Conservation (phyloP, 2,888 invertebrate species). For the Tricholauxania praeusta region DNA sequence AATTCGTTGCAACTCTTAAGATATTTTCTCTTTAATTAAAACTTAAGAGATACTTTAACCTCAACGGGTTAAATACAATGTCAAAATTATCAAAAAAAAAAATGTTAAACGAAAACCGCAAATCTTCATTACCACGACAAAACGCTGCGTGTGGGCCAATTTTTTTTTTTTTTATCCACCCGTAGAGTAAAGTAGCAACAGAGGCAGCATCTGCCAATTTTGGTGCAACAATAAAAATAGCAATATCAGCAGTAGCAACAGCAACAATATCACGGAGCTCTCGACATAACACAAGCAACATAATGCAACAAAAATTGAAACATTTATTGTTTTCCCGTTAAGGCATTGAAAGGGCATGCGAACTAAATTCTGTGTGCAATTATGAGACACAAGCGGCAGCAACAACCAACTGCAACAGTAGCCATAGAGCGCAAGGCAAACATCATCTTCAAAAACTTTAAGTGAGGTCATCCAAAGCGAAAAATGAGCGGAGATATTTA, state of each 20-base stretch:
- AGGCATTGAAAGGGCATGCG: constrained; percentile 60
- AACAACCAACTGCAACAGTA: constrained; percentile 57
- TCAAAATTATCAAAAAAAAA: too few species aligned
- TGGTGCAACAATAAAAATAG: constrained; percentile 38
- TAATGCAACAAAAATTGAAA: constrained; percentile 42
- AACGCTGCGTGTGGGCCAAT: constrained; percentile 30
- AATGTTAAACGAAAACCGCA: background rate
- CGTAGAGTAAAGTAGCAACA: background rate
- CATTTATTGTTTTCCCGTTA: constrained; percentile 62
- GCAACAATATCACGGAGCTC: constrained; percentile 13
- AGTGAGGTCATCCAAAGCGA: background rate
- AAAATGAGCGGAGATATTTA: background rate
- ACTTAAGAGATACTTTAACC: background rate
- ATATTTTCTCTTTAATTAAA: background rate
- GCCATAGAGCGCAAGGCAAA: constrained; percentile 54
- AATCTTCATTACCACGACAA: constrained; percentile 22
- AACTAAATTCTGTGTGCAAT: constrained; percentile 62
- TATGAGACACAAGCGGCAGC: constrained; percentile 55
- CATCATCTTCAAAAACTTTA: constrained; percentile 10
- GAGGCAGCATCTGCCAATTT: constrained; percentile 19
- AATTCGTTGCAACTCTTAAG: background rate
- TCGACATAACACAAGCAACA: constrained; percentile 6
- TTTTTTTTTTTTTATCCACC: background rate
- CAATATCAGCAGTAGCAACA: constrained; percentile 47
- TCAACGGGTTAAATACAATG: background rate